Conservation (phyloP, 2,888 invertebrate genomes). For the Cecidostiba fungosa region DNA sequence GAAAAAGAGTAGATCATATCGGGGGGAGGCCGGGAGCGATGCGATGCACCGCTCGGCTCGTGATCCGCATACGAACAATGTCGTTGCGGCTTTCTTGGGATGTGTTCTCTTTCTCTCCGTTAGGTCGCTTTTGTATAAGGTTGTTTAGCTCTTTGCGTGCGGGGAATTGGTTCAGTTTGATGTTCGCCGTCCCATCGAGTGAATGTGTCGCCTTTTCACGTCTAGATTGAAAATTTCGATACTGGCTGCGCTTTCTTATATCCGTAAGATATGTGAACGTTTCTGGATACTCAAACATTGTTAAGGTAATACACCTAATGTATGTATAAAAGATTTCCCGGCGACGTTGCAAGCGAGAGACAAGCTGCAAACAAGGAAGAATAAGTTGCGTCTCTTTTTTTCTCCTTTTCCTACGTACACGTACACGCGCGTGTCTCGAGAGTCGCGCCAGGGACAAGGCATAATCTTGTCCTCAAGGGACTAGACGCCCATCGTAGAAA, state of each 20-base stretch:
- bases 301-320: too few relatives aligned
- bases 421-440: background rate
- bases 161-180: background rate
- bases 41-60: background rate
- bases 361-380: background rate
- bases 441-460: background rate
- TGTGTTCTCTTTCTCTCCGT: background rate
- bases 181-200: background rate
- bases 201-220: background rate
- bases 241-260: background rate
- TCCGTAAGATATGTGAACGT: too few relatives aligned
- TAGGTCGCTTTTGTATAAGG: background rate
- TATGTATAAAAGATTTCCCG: too few relatives aligned
- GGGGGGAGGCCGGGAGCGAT: background rate
- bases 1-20: constrained; percentile 7
- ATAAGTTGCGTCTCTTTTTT: background rate
- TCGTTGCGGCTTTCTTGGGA: background rate
- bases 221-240: background rate
- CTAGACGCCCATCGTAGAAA: background rate
- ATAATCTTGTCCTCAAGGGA: constrained; percentile 24
- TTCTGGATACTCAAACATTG: too few relatives aligned
- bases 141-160: background rate
- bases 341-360: too few relatives aligned
- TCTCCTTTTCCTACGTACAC: background rate
- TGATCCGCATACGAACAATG: constrained; percentile 6